Evolutionary conservation across 2,888 invertebrate genomes (phyloP), one percentile per base, ranked within the genome.

Genomic region (Amphipyra tragopoginis): DNA sequence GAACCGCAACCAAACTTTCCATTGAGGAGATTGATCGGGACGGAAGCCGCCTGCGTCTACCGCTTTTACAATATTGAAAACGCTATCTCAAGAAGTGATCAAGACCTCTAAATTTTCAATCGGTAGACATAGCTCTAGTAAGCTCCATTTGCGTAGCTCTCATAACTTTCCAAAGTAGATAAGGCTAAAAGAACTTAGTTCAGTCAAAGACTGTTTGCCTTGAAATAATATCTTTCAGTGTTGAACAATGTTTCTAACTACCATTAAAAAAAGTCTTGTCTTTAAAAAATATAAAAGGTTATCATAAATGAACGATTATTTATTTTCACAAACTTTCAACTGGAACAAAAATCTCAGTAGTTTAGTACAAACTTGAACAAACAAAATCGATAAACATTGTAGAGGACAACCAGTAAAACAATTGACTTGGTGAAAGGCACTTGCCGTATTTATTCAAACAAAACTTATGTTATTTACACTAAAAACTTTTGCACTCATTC

Each of bases 41-140:
- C 42, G 29, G 29, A 49, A 34, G 38, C 52, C 5, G 21, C 10
- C 14, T 14, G 38, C 14, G 38, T 14, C 26, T 40, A 34, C 38
- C 21, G 44, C 47, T 61, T 48, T 54, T 42, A 58, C 48, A 54
- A 48, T 58, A 55, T 58, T 62, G 34, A 36, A 58, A 58, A 42
- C 4, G 14, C 33, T 54, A 67, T 67, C 53, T 44, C n/a, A 54
- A 14, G 13, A 39, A 54, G 36, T 50, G 39, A 61, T 57, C 60
- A 53, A 42, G 38, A 60, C 48, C 49, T 53, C 45, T 15, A 42
- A 26, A 34, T 48, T 48, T 8, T 33, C 33, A 54, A 33, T 48
- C 39, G 33, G 47, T 34, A n/a, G 14, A 59, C n/a, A 54, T 11
- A 38, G 10, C 13, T 13, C 8, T 8, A 36, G 5, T 34, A 39